Percentiles rank a stretch among this genome's conserved stretches.
Conservation (phyloP, 2,797 vertebrate species). For the Aplochiton taeniatus region DNA sequence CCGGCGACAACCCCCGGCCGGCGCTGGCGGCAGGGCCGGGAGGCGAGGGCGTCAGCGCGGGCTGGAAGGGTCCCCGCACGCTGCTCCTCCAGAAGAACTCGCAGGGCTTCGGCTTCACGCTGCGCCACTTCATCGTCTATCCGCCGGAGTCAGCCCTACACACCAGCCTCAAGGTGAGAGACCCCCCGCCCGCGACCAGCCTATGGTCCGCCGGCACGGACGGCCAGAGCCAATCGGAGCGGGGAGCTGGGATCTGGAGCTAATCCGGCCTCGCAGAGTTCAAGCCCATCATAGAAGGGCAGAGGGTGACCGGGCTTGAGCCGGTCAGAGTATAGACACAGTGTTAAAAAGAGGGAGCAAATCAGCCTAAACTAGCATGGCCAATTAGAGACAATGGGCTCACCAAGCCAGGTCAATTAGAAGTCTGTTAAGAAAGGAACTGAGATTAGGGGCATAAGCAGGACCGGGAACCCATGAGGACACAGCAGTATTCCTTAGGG, state of each 20-base stretch:
- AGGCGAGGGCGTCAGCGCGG: conserved; percentile 71
- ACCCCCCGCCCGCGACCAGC: neutral
- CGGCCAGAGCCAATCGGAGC: too few species aligned
- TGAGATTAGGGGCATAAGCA: conserved; percentile 4
- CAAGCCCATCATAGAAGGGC: too few species aligned
- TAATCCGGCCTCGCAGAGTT: too few species aligned
- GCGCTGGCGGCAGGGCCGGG: conserved; percentile 73
- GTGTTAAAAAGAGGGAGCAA: neutral
- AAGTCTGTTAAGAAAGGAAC: neutral
- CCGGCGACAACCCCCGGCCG: conserved; percentile 81
- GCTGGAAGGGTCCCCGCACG: conserved; percentile 87
- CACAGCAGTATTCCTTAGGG: neutral
- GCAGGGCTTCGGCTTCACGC: conserved; percentile 94
- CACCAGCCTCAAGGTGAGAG: conserved; percentile 84
- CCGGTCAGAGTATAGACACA: too few species aligned
- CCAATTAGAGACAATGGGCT: conserved; percentile 12
- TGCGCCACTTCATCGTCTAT: conserved; percentile 98
- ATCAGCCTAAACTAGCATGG: conserved; percentile 10
- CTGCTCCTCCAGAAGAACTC: conserved; percentile 88
- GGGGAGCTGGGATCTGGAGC: too few species aligned
- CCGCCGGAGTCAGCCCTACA: conserved; percentile 91
- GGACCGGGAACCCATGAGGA: neutral
- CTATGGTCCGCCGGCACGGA: neutral
- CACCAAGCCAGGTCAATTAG: neutral
- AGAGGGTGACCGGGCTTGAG: too few species aligned